Evolutionary conservation across 92 coral and sea anemone genomes (phyloP).

Genomic region (Epizoanthus illoricatus): DNA sequence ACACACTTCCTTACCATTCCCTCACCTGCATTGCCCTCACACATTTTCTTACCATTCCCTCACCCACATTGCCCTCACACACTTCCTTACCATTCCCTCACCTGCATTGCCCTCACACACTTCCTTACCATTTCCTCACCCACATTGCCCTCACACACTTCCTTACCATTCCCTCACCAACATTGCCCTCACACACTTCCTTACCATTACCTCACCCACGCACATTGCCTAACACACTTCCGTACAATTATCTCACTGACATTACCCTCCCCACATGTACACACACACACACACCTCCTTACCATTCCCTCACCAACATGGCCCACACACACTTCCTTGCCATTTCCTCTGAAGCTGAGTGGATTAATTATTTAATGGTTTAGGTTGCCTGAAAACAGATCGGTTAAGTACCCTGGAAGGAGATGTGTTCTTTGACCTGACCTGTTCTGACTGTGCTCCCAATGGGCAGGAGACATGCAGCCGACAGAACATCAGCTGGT

Average conservation of each 20-base stretch:
- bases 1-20: not conserved
- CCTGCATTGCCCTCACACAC: not conserved
- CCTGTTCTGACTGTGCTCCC: constrained; percentile 80
- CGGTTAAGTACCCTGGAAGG: constrained; percentile 86
- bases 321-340: no score
- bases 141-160: not conserved
- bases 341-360: no score
- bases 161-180: not conserved
- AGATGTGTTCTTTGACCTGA: constrained; percentile 85
- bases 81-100: not conserved
- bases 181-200: not conserved
- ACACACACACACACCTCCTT: not conserved
- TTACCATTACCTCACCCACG: not conserved
- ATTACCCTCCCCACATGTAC: no score
- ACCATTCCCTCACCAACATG: not conserved
- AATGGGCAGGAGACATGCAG: constrained; percentile 67
- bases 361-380: not conserved
- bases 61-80: not conserved
- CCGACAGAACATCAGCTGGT: constrained; percentile 80
- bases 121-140: no score
- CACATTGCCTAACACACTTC: no score
- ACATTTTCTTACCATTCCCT: no score
- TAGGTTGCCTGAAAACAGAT: constrained; percentile 79
- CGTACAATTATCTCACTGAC: not conserved
- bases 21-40: no score